phyloP scores from a whole-genome alignment of 2,797 vertebrate genomes.

The Cichlasoma orientale region DNA sequence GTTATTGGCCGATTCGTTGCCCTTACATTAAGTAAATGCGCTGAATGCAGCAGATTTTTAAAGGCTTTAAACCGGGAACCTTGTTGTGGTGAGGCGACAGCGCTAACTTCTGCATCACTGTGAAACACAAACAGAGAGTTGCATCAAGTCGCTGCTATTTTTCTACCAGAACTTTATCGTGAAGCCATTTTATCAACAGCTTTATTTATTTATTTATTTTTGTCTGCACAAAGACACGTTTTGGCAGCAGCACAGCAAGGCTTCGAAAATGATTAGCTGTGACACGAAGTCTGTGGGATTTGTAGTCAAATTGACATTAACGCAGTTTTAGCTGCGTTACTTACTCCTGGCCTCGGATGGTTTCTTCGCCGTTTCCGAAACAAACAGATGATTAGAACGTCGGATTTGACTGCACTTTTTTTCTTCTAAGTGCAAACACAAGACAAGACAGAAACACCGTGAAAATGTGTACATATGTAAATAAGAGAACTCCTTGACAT shows the following conservation, averaged over 20 bases:
- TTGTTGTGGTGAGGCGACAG: not conserved
- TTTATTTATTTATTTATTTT: not conserved
- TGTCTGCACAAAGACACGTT: not conserved
- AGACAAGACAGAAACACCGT: not conserved
- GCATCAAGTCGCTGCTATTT: no score
- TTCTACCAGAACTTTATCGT: no score
- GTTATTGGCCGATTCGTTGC: no score
- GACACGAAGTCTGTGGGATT: not conserved
- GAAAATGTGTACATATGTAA: conserved; percentile 8
- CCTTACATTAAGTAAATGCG: no score
- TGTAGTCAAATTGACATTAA: not conserved
- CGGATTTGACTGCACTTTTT: not conserved
- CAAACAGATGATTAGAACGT: not conserved
- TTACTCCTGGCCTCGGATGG: not conserved
- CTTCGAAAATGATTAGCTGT: not conserved
- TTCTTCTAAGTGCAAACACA: not conserved
- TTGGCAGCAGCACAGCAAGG: not conserved
- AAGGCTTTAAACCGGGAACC: not conserved
- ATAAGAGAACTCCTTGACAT: not conserved
- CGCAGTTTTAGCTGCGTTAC: not conserved
- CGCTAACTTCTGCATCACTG: not conserved
- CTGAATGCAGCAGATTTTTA: no score
- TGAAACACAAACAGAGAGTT: no score
- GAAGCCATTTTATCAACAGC: no score
- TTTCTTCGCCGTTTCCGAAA: not conserved